Percentiles rank a stretch among this genome's conserved stretches.
Evolutionary conservation across 2,113 vertebrate genomes (phyloP).

Genomic region (Xenopus laevis): DNA sequence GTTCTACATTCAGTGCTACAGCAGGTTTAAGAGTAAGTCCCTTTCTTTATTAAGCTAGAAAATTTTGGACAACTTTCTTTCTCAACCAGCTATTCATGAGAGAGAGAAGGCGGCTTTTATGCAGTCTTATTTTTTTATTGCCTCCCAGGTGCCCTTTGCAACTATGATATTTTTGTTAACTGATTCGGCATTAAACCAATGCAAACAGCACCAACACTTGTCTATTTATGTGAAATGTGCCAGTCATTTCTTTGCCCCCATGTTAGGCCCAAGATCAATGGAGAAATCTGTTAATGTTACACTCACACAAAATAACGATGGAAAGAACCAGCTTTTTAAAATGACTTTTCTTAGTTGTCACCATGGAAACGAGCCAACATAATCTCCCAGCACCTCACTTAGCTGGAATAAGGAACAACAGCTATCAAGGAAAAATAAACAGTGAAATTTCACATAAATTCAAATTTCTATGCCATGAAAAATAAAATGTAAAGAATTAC

Average conservation of each 20-base stretch:
- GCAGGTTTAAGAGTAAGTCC: conserved; percentile 46
- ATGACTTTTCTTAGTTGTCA: conserved; percentile 61
- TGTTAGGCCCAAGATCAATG: conserved; percentile 51
- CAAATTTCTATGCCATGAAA: conserved; percentile 42
- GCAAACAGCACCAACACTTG: conserved; percentile 60
- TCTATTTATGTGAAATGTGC: conserved; percentile 57
- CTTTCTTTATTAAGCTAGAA: conserved; percentile 38
- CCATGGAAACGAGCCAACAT: conserved; percentile 65
- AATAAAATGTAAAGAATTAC: not conserved
- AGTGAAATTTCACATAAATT: conserved; percentile 50
- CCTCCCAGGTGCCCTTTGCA: conserved; percentile 60
- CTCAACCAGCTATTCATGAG: conserved; percentile 55
- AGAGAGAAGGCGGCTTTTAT: conserved; percentile 56
- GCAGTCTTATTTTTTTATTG: conserved; percentile 36
- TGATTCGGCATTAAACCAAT: conserved; percentile 57
- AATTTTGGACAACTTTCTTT: conserved; percentile 41
- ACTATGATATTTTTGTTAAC: conserved; percentile 69
- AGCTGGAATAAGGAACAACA: conserved; percentile 49
- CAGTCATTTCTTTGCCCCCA: conserved; percentile 52
- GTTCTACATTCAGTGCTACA: conserved; percentile 30
- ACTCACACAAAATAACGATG: conserved; percentile 61
- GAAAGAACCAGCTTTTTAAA: conserved; percentile 58
- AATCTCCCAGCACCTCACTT: conserved; percentile 55
- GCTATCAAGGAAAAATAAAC: conserved; percentile 44
- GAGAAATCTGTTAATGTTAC: conserved; percentile 55